Percentiles rank a stretch among this genome's conserved stretches.
These are phyloP conservation scores for Pelagia noctiluca DNA, from an alignment of 30 jellyfish, hydroid and myxozoan genomes.

Conservation along the genomic window DNA sequence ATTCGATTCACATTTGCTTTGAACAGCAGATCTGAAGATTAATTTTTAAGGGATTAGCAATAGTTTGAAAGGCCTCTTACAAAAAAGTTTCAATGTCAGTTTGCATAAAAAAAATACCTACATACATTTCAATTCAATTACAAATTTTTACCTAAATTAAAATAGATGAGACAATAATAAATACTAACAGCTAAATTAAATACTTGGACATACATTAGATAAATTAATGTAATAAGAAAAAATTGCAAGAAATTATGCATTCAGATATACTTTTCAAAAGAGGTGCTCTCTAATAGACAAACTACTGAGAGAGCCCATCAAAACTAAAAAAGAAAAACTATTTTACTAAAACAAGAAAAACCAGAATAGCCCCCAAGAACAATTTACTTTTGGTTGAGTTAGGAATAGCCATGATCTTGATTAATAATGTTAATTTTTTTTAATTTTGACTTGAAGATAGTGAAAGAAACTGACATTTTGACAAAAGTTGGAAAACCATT, in stretches of 20 bases:
- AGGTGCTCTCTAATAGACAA: neutral
- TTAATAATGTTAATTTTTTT: neutral
- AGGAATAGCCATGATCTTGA: neutral
- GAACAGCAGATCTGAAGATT: slow-evolving; percentile 28
- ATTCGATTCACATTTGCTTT: slow-evolving; percentile 20
- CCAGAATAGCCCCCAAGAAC: neutral
- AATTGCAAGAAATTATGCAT: neutral
- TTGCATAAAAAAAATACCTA: too few species aligned
- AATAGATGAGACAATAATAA: neutral
- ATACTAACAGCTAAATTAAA: neutral
- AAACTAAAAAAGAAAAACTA: neutral
- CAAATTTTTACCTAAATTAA: too few species aligned
- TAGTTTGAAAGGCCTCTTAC: slow-evolving; percentile 26
- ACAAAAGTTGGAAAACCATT: neutral
- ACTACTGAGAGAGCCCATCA: neutral
- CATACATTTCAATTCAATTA: too few species aligned
- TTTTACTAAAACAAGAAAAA: too few species aligned
- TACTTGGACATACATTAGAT: neutral
- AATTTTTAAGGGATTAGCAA: slow-evolving; percentile 14
- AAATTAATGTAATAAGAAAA: neutral
- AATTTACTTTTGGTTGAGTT: neutral
- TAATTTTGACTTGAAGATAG: neutral
- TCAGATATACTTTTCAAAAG: neutral
- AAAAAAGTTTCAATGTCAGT: too few species aligned
- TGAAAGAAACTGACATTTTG: neutral